Evolutionary conservation across 2,888 invertebrate genomes (phyloP), one percentile per base, ranked within the genome.

Genomic region (Heteromurus nitidus): DNA sequence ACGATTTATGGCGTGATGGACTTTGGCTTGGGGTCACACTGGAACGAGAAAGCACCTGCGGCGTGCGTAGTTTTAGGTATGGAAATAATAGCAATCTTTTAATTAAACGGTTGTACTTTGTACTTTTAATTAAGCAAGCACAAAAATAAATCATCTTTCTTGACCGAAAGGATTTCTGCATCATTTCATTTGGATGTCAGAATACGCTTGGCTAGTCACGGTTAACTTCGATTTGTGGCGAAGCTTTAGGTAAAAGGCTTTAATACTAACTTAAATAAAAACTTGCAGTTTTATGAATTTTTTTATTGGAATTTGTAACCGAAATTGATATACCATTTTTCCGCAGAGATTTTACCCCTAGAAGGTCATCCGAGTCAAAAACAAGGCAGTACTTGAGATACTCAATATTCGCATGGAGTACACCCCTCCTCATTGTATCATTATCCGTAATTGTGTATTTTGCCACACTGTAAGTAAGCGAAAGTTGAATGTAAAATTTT

Each of bases 151-250:
- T n/a, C n/a, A n/a, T n/a, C n/a, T n/a, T n/a, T n/a, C n/a, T n/a
- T n/a, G n/a, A n/a, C n/a, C n/a, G n/a, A n/a, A n/a, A n/a, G n/a
- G n/a, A n/a, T 67, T 5, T 3, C 5, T 44, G 1, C 75, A 75
- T 28, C 65, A 75, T 7, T 24, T 75, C 22, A 11, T 75, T 2
- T 75, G 75, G 75, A 65, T 75, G 18, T 55, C 67, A 1, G 75
- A 75, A 58, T 75, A 75, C 44, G 53, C 75, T 3, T 75, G 75
- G 75, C 30, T 75, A 11, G 20, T 75, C 2, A 7, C 62, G 26
- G 75, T 75, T 5, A 75, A 75, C 20, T 75, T 47, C 64, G 67
- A 75, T 16, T 75, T 75, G 28, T 75, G 67, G 67, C 1, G 44
- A 28, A 55, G 36, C 50, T 75, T 75, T 75, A 0, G 7, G 7